These are phyloP conservation scores for Australoheros facetus DNA, from an alignment of 2,797 vertebrate species.

Conservation along the genomic window DNA sequence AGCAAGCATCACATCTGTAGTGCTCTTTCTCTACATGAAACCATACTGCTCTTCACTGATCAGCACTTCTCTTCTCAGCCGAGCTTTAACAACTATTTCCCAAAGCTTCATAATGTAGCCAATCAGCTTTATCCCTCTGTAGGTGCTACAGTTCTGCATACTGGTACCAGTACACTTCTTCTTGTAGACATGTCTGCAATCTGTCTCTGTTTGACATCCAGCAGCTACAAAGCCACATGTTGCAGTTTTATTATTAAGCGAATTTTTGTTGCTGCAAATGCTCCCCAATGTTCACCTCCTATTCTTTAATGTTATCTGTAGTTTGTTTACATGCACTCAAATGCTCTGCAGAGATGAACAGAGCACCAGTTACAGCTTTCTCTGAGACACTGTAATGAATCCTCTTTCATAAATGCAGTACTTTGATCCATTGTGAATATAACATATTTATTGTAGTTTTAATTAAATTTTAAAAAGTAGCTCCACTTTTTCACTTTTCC, in stretches of 20 bases:
- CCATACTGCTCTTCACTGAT: no score
- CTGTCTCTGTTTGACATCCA: neutral
- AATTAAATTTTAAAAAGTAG: fast-evolving
- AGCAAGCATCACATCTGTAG: no score
- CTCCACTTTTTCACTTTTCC: no score
- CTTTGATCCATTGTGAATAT: neutral
- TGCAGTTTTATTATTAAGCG: neutral
- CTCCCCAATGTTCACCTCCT: neutral
- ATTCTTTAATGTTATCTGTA: neutral
- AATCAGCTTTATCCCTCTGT: no score
- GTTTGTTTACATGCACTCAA: neutral
- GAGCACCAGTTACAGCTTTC: neutral
- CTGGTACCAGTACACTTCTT: neutral
- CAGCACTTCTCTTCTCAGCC: no score
- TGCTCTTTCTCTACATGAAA: no score
- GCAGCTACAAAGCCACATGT: neutral
- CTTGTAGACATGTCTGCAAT: neutral
- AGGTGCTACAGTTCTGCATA: neutral
- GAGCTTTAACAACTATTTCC: no score
- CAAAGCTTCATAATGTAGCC: no score
- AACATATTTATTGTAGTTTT: neutral
- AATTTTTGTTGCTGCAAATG: neutral
- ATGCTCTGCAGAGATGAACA: neutral
- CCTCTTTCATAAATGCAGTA: neutral
- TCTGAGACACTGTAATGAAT: neutral